These are phyloP conservation scores for Leptatherina wallacei DNA, from an alignment of 2,797 vertebrate species.

Conservation along the genomic window DNA sequence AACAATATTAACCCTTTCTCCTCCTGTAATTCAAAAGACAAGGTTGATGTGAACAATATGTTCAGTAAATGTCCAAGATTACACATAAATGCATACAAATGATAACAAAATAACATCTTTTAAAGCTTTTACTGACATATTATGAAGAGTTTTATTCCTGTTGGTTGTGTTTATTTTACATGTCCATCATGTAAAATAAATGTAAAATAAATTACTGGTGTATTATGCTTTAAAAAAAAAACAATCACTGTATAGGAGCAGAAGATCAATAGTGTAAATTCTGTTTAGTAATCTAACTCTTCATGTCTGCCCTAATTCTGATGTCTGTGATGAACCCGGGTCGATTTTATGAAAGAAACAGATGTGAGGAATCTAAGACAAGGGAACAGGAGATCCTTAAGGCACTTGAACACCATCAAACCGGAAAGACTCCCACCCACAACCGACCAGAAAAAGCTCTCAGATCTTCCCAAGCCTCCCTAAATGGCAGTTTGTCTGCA, in stretches of 20 bases:
- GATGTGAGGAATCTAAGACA: constrained; percentile 60
- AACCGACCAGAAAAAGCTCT: constrained; percentile 57
- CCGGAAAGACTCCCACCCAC: constrained; percentile 70
- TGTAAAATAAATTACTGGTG: background rate
- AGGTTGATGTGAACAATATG: constrained; percentile 79
- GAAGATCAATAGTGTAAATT: constrained; percentile 18
- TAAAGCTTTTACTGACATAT: constrained; percentile 50
- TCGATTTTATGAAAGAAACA: constrained; percentile 40
- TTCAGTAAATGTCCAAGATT: constrained; percentile 76
- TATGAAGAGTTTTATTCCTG: constrained; percentile 31
- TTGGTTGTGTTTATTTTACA: background rate
- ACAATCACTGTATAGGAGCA: too few species aligned
- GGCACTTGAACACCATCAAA: constrained; percentile 82
- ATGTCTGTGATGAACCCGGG: constrained; percentile 34
- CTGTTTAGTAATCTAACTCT: constrained; percentile 41
- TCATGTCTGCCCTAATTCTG: constrained; percentile 20
- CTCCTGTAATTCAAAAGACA: constrained; percentile 65
- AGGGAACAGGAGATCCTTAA: constrained; percentile 72
- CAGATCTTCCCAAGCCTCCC: constrained; percentile 64
- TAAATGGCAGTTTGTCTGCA: constrained; percentile 72
- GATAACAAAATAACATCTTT: constrained; percentile 49
- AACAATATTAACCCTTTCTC: constrained; percentile 50
- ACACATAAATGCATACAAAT: constrained; percentile 57
- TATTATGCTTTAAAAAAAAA: background rate
- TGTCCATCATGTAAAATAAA: constrained; percentile 26